Evolutionary conservation across 2,888 invertebrate genomes (phyloP).

Genomic region (Pedicia rivosa): DNA sequence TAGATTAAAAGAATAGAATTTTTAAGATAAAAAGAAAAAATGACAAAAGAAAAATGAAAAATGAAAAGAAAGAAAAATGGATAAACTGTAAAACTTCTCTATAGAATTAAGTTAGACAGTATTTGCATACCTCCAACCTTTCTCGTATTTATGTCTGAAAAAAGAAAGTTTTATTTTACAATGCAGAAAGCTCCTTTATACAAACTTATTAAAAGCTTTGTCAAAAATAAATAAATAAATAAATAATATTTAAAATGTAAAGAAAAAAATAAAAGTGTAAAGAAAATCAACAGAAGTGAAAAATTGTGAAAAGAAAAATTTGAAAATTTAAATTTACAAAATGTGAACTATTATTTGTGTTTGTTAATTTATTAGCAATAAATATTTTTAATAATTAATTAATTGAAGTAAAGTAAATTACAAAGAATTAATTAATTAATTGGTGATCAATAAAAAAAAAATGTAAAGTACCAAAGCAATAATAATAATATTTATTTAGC

Average conservation of each 20-base stretch:
- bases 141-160: constrained; percentile 61
- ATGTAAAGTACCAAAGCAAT: too few relatives aligned
- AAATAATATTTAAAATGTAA: background rate
- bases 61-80: background rate
- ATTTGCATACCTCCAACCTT: constrained; percentile 52
- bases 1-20: too few relatives aligned
- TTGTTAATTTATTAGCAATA: too few relatives aligned
- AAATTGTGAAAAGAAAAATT: background rate
- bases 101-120: constrained; percentile 3
- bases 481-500: too few relatives aligned
- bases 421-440: too few relatives aligned
- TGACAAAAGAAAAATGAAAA: background rate
- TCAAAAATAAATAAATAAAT: background rate
- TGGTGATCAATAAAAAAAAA: too few relatives aligned
- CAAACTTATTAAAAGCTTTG: background rate
- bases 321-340: too few relatives aligned
- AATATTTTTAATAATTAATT: too few relatives aligned
- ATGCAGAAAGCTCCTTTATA: constrained; percentile 4
- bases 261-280: constrained; percentile 9
- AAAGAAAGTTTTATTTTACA: constrained; percentile 13
- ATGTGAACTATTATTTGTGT: too few relatives aligned
- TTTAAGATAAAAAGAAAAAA: background rate
- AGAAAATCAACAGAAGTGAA: background rate
- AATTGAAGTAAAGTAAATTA: too few relatives aligned
- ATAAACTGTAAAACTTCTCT: too few relatives aligned